Base-by-base conservation (phyloP, 2,888 invertebrate genomes). In the Diploptera punctata region DNA sequence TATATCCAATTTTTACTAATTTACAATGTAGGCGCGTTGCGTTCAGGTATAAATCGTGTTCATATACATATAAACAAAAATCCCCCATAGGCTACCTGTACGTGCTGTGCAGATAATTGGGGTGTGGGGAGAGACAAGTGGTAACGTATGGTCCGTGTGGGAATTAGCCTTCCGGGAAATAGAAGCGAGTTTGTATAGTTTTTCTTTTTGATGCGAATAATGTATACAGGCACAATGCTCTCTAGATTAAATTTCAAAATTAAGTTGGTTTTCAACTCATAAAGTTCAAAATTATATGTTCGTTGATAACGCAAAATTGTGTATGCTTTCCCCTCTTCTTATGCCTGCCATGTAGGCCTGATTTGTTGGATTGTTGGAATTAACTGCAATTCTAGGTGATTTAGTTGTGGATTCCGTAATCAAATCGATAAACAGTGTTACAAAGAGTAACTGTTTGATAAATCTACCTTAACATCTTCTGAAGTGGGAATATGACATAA, bases 1-100 rank as follows among this genome's bases (percentile, higher is more conserved):
- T 72, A 74, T 70, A 74, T 72, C 68, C 74, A 72, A 74, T 74
- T 72, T 74, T 74, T 74, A 67, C 61, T 72, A 72, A 74, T 74
- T 74, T 74, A 70, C 62, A 71, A 62, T 52, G 67, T 29, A 61
- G 61, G 43, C 18, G 60, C 24, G 60, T 21, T 31, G 67, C 67
- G 67, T 67, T 29, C 70, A 49, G 52, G 62, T 62, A 70, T 62
- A 70, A 73, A 73, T 67, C 57, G 57, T 67, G 62, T 57, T 68
- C 68, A 68, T 72, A 57, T 68, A 68, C 49, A 62, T 70, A 70
- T 70, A 73, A 73, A 73, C 60, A 70, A 62, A 62, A 62, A 61
- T 61, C 49, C 62, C 47, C 18, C 70, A 31, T 44, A 61, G 44
- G 62, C 70, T 61, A 47, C 49, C 49, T 31, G 65, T 65, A 26